phyloP scores from a whole-genome alignment of 92 coral and sea anemone genomes.

The Umimayanthus kanabou region DNA sequence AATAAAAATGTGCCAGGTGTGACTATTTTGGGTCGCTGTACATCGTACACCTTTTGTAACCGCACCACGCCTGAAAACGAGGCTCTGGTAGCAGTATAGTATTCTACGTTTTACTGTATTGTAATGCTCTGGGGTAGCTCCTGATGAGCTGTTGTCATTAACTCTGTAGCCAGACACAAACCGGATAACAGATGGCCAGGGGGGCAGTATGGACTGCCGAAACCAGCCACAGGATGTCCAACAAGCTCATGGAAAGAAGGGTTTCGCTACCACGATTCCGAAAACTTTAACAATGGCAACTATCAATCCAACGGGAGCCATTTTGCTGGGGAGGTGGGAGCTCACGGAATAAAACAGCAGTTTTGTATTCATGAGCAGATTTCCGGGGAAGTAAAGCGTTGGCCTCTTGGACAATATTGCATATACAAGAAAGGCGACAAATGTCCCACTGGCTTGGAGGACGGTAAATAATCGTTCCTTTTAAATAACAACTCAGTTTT shows the following conservation, averaged over 20 bases:
- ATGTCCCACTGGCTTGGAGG: slow-evolving; percentile 73
- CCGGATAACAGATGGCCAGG: slow-evolving; percentile 70
- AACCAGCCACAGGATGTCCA: slow-evolving; percentile 77
- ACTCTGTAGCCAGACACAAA: slow-evolving; percentile 30
- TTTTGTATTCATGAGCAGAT: slow-evolving; percentile 65
- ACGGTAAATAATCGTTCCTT: slow-evolving; percentile 46
- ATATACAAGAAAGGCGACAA: slow-evolving; percentile 66
- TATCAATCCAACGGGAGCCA: slow-evolving; percentile 64
- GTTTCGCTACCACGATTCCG: slow-evolving; percentile 86
- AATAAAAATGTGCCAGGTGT: too few relatives aligned
- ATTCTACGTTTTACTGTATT: not conserved
- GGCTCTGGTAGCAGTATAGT: not conserved
- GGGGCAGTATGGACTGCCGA: slow-evolving; percentile 82
- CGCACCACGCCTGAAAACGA: not conserved
- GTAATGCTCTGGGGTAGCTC: not conserved
- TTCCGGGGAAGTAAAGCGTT: slow-evolving; percentile 35
- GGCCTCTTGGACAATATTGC: slow-evolving; percentile 86
- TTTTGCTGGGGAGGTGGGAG: slow-evolving; percentile 67
- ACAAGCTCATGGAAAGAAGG: slow-evolving; percentile 78
- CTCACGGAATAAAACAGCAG: slow-evolving; percentile 80
- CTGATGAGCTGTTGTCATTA: not conserved
- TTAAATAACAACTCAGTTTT: too few relatives aligned
- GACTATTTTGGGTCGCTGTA: too few relatives aligned
- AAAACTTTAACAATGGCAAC: slow-evolving; percentile 69
- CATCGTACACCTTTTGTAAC: too few relatives aligned